These are phyloP conservation scores for Drosophila cardini DNA, from an alignment of 1,140 invertebrate species.

Conservation along the genomic window DNA sequence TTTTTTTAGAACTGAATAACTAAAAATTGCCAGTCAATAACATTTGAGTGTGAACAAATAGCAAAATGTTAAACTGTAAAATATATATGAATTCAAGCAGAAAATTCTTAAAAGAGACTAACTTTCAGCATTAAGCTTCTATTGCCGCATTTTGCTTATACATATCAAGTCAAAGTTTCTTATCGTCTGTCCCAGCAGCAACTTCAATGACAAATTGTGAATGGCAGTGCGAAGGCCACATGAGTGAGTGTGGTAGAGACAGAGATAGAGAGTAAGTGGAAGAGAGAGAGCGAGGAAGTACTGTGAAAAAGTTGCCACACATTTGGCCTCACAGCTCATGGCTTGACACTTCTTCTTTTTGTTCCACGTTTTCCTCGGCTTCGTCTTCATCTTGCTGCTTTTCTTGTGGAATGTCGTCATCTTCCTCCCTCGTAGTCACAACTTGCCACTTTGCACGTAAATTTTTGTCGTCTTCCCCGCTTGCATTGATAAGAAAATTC, in stretches of 20 bases:
- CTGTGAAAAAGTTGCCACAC: slow-evolving; percentile 55
- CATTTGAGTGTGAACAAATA: neutral
- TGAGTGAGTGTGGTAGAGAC: neutral
- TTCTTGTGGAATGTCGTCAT: slow-evolving; percentile 4
- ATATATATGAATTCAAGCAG: slow-evolving; percentile 18
- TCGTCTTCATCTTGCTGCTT: slow-evolving; percentile 3
- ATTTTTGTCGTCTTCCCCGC: slow-evolving; percentile 68
- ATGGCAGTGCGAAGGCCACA: slow-evolving; percentile 35
- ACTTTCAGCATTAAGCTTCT: slow-evolving; percentile 70
- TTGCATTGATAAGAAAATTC: slow-evolving; percentile 81
- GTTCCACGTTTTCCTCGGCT: neutral
- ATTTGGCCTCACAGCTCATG: slow-evolving; percentile 15
- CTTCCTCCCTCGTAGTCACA: slow-evolving; percentile 58
- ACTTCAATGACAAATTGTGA: slow-evolving; percentile 82
- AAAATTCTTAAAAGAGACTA: slow-evolving; percentile 23
- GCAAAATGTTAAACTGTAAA: neutral
- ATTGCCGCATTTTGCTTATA: slow-evolving; percentile 71
- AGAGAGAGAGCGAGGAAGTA: slow-evolving; percentile 15
- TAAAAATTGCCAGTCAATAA: neutral
- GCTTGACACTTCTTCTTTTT: neutral
- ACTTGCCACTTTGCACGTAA: slow-evolving; percentile 82
- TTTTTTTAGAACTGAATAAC: too few species aligned
- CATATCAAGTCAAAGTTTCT: slow-evolving; percentile 75
- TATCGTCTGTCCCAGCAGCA: slow-evolving; percentile 70
- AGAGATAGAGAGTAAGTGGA: neutral